Conservation (phyloP, 2,888 invertebrate genomes). For the Hartigia nigra region DNA sequence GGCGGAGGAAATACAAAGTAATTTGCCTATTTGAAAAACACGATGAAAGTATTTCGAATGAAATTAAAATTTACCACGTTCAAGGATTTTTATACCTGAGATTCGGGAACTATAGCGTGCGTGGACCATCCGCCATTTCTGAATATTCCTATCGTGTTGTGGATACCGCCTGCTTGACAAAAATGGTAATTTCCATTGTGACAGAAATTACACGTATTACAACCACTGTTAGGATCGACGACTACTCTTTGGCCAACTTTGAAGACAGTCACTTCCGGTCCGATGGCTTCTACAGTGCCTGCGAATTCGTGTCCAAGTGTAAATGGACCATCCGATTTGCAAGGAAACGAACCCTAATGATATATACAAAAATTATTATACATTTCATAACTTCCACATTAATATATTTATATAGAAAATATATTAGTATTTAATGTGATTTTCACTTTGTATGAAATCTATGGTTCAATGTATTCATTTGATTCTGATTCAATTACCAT, state of each 20-base stretch:
- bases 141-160: slow-evolving; percentile 75
- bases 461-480: background rate
- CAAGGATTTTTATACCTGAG: slow-evolving; percentile 72
- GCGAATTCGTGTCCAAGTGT: slow-evolving; percentile 78
- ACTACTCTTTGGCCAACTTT: slow-evolving; percentile 76
- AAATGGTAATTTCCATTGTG: slow-evolving; percentile 75
- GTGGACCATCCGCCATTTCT: slow-evolving; percentile 78
- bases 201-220: slow-evolving; percentile 73
- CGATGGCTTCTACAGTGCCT: slow-evolving; percentile 72
- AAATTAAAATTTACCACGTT: background rate
- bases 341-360: background rate
- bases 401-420: background rate
- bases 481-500: too few relatives aligned
- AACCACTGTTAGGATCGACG: slow-evolving; percentile 77
- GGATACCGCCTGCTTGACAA: slow-evolving; percentile 72
- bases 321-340: slow-evolving; percentile 54
- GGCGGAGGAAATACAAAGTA: background rate
- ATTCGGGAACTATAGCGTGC: slow-evolving; percentile 71
- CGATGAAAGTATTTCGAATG: background rate
- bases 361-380: background rate
- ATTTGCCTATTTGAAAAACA: background rate
- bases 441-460: background rate
- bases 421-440: background rate
- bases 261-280: slow-evolving; percentile 68
- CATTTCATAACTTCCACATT: background rate